phyloP scores from a whole-genome alignment of 2,797 vertebrate species.

The Acanthiza pusilla region DNA sequence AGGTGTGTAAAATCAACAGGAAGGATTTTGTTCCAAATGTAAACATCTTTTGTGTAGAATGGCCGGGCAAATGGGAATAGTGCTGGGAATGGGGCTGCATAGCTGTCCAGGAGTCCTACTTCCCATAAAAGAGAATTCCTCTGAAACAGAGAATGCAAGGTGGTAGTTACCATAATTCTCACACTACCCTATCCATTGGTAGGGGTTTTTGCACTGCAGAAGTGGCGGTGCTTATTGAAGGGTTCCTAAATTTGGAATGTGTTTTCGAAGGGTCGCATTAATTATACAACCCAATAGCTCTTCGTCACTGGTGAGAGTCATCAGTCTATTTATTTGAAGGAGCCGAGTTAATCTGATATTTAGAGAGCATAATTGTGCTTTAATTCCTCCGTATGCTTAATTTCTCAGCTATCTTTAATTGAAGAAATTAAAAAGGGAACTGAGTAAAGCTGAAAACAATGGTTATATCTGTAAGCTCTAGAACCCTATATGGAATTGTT shows the following conservation, averaged over 20 bases:
- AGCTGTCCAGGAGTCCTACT: neutral
- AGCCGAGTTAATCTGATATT: neutral
- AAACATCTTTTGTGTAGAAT: neutral
- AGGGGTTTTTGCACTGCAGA: neutral
- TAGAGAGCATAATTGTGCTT: neutral
- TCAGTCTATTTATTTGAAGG: neutral
- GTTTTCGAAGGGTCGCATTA: neutral
- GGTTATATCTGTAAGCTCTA: neutral
- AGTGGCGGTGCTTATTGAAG: neutral
- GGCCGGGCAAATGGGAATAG: neutral
- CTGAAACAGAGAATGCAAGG: neutral
- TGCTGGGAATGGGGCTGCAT: neutral
- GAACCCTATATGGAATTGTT: neutral
- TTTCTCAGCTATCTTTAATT: neutral
- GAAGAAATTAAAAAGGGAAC: neutral
- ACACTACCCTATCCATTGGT: neutral
- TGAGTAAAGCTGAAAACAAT: neutral
- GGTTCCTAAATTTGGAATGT: neutral
- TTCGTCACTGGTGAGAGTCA: neutral
- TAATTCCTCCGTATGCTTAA: neutral
- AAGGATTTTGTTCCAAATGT: neutral
- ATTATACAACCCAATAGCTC: neutral
- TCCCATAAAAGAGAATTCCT: rapidly evolving
- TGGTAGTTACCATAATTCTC: neutral
- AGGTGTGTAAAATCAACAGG: neutral